Evolutionary conservation across 2,797 vertebrate genomes (phyloP), one percentile per base, ranked within the genome.

Genomic region (Arrhamphus sclerolepis): DNA sequence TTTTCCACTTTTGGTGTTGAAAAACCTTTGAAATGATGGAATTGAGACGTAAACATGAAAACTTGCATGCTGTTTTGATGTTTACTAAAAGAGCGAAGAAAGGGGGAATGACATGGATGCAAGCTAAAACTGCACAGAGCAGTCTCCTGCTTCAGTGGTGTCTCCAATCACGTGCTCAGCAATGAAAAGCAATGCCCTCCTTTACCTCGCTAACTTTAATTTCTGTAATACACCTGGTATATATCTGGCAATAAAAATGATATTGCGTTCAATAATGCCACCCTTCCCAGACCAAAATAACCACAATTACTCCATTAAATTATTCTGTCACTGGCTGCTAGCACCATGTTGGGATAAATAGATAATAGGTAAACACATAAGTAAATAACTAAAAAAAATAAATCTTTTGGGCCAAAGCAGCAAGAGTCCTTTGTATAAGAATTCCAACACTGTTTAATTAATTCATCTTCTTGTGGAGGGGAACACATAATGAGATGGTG

Each of bases 41-140:
- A 66, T 72, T 34, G 60, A 61, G 52, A 51, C 64, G 87, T 86
- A 92, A 91, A 90, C 91, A 90, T 87, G 54, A 85, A 90, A 83
- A 87, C 86, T 14, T 3, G 24, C 85, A 85, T 90, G 89, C 86
- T 90, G 83, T 86, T 90, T 89, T 46, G 11, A 83, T 89, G 88
- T 89, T 90, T 88, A 89, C 84, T 62, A 57, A 68, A 72, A 64
- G 58, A 80, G 50, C 7, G 65, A 61, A 62, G 61, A 10, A 49
- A 70, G 47, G 49, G 55, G 62, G 40, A 26, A 76, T 57, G 80
- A 67, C 70, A 67, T 67, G 44, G 61, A 53, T 70, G 65, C 62
- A 66, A 79, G 75, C 69, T 61, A 49, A 62, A 75, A 49, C 67
- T 77, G 34, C 14, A 16, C 28, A 68, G 49, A 47, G 67, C 46